Evolutionary conservation across 2,797 vertebrate genomes (phyloP), one percentile per base, ranked within the genome.

Genomic region (Dendrocincla tyrannina): DNA sequence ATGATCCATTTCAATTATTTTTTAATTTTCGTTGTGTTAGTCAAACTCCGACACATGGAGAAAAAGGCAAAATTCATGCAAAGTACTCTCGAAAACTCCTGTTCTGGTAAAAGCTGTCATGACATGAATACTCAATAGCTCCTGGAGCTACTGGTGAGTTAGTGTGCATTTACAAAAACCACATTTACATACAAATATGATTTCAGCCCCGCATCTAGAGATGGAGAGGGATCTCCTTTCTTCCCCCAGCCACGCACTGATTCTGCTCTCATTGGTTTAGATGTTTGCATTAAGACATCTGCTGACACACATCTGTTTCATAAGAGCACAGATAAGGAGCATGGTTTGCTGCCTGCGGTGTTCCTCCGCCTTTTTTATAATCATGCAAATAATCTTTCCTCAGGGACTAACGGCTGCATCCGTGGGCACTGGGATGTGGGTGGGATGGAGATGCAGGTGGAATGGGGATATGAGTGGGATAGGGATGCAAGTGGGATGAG

Each of bases 11-110:
- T 91, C 85, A 79, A 81, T 95, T 93, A 91, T 88, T 96, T 88
- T 92, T 96, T 96, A 95, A 88, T 97, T 95, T 95, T 59, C 64
- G 56, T 9, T 7, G 16, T 81, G 91, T 92, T 93, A 70, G 83
- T 89, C 91, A 91, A 95, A 94, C 67, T 64, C 92, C 3, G 7
- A 9, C 24, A 62, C 4, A n/a, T 5, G 9, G 62, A 88, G 55
- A 42, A 53, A 49, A 52, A 79, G 76, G 62, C n/a, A 85, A 78
- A 72, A 81, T 70, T 85, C 33, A 47, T 41, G 74, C 78, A 81
- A 85, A 84, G 59, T 28, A 59, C 88, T 92, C 83, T 74, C 4
- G 17, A 78, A 83, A 89, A 58, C 79, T 79, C 79, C 94, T 37
- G 55, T n/a, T 67, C 60, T 49, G 55, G 49, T 89, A 52, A 90